Evolutionary conservation across 2,797 vertebrate genomes (phyloP), one percentile per base, ranked within the genome.

Genomic region (Peromyscus attwateri): DNA sequence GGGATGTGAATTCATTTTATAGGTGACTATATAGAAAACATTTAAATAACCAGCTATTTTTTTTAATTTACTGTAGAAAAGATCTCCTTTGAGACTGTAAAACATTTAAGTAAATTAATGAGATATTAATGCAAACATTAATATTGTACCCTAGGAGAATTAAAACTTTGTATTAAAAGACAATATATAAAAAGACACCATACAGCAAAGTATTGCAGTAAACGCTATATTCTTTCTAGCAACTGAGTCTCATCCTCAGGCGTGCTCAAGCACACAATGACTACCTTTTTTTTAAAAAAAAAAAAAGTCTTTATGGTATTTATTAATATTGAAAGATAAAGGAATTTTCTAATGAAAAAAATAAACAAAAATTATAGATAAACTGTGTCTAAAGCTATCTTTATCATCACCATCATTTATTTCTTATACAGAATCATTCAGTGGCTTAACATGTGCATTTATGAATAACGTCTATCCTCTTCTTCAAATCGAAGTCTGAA

Each of bases 71-170:
- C 37, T 89, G 37, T 4, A 89, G 68, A 87, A 94, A 84, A 92
- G 49, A 52, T 70, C 17, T 92, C 89, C 64, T 87, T 71, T 52
- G 43, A 52, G 71, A 19, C 1, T 92, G 88, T 31, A 87, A 57
- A 87, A 97, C 95, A 75, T 10, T 82, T 95, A 60, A 94, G 64
- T 27, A 84, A 91, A 52, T 92, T 66, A 96, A 96, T 29, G 52
- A 71, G 73, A 29, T 34, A 60, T 93, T 83, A 88, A 95, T 19
- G 49, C 57, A 80, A 93, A 88, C 29, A 83, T 11, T 68, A 94
- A 75, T 77, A 57, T 79, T 95, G 88, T 92, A 82, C 34, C 68
- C 66, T 29, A 79, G 25, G 3, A 96, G 17, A 76, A 92, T 49
- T 3, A 81, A 75, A 96, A 79, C 46, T 25, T 43, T 70, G 12